A percentile compares a stretch with the other conserved stretches of the same genome.
phyloP scores from a whole-genome alignment of 2,797 vertebrate species.

The Rallus crepitans region DNA sequence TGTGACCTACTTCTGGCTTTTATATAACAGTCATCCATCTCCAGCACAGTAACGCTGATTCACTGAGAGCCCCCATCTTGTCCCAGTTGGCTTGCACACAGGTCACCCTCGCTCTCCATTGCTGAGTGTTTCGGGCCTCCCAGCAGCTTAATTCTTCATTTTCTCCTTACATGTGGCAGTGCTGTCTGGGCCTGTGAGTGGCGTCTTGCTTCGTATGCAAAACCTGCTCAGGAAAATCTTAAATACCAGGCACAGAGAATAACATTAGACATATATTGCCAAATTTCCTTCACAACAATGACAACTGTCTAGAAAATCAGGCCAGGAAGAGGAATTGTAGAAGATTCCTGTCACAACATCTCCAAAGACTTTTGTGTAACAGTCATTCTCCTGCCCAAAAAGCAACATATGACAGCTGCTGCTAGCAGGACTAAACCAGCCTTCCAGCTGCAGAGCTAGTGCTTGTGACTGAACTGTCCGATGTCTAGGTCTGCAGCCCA shows the following conservation, averaged over 20 bases:
- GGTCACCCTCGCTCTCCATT: not conserved
- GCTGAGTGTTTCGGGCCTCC: not conserved
- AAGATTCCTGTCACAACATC: not conserved
- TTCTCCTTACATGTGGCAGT: not conserved
- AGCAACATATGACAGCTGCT: not conserved
- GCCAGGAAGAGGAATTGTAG: not conserved
- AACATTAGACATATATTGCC: not conserved
- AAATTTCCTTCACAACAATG: not conserved
- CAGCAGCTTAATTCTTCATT: not conserved
- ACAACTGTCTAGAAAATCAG: not conserved
- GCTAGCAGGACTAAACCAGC: not conserved
- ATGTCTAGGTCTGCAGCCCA: not conserved
- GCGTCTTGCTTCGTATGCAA: not conserved
- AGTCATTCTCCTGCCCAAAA: not conserved
- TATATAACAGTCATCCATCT: not conserved
- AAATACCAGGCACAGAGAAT: not conserved
- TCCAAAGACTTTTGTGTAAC: not conserved
- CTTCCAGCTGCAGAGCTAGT: not conserved
- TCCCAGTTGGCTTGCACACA: not conserved
- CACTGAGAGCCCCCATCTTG: not conserved
- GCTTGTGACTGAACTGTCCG: too few species aligned
- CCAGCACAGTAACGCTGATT: not conserved
- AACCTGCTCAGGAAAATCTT: not conserved
- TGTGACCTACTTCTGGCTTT: not conserved
- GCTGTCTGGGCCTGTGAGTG: not conserved